Evolutionary conservation across 2,113 vertebrate species (phyloP).

Genomic region (Xerus inauris): DNA sequence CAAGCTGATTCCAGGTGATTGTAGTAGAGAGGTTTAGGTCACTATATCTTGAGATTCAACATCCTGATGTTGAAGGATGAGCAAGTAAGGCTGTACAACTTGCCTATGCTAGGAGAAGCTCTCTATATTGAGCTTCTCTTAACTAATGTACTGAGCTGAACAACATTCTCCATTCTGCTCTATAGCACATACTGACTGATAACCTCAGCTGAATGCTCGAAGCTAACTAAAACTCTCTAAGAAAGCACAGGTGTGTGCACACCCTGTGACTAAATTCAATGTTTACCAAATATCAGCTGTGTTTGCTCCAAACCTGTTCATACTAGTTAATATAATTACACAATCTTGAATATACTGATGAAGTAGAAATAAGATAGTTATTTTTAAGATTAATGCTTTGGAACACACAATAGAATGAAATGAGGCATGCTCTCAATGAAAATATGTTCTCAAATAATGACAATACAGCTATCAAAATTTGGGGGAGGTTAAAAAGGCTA

Average conservation of each 20-base stretch:
- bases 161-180: background rate
- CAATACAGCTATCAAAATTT: background rate
- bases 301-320: conserved; percentile 37
- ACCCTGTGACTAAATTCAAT: conserved; percentile 28
- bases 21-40: background rate
- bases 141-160: background rate
- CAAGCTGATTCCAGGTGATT: background rate
- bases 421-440: background rate
- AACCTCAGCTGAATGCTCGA: background rate
- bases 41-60: background rate
- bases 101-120: background rate
- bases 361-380: background rate
- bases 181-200: background rate
- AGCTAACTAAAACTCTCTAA: background rate
- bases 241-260: background rate
- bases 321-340: conserved; percentile 22
- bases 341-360: conserved; percentile 20
- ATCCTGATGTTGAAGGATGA: background rate
- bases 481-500: background rate
- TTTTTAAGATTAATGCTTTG: conserved; percentile 47
- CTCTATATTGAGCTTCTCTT: background rate
- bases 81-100: background rate
- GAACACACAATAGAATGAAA: conserved; percentile 15
- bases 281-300: conserved; percentile 65
- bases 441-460: background rate